Conservation (phyloP, 1,140 invertebrate genomes). For the Trinorchestia longiramus region DNA sequence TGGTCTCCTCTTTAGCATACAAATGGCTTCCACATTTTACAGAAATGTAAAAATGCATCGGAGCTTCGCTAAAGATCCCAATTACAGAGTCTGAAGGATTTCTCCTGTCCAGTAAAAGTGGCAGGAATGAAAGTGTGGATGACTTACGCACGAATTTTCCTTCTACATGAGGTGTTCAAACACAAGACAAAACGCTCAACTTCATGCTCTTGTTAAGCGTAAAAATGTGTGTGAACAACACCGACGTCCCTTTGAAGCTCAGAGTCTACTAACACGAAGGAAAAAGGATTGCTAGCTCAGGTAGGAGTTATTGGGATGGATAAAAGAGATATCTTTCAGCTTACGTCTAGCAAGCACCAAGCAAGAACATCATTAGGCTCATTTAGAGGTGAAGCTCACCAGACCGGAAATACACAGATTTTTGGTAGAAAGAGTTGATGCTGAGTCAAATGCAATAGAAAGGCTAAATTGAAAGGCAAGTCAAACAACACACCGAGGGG, state of each 20-base stretch:
- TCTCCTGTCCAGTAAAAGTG: background rate
- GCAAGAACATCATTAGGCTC: background rate
- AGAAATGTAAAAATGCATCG: background rate
- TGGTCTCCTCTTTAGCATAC: constrained; percentile 27
- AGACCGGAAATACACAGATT: background rate
- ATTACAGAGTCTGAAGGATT: constrained; percentile 15
- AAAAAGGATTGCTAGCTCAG: background rate
- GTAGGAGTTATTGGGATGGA: background rate
- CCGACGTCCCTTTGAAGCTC: background rate
- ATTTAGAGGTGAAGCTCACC: background rate
- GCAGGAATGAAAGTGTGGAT: background rate
- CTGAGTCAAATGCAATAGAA: background rate
- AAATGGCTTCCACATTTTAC: constrained; percentile 39
- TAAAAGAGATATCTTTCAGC: background rate
- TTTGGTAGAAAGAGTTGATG: background rate
- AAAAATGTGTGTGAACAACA: background rate
- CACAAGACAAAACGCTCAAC: background rate
- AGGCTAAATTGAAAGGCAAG: background rate
- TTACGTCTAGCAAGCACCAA: background rate
- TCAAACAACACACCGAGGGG: background rate
- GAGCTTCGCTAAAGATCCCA: constrained; percentile 8
- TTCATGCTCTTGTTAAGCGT: background rate
- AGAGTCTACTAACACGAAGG: background rate
- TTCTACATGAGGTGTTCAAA: background rate
- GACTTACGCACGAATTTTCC: background rate